Conservation (phyloP, 2,888 invertebrate species). For the Melikaiella ostensackeni region DNA sequence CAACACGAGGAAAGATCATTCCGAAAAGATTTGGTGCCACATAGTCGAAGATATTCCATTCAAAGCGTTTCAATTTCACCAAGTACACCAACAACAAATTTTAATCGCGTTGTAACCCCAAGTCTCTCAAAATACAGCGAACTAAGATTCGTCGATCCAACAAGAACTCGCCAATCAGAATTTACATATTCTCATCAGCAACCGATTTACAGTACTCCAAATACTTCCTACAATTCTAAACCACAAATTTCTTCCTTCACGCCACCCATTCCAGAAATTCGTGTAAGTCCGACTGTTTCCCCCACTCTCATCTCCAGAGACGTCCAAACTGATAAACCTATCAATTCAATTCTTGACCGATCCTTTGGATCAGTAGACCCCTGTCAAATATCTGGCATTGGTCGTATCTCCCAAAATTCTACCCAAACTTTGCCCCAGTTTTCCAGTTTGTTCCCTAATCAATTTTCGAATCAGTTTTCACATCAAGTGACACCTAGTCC, state of each 20-base stretch:
- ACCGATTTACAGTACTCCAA: constrained; percentile 10
- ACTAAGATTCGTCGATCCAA: constrained; percentile 7
- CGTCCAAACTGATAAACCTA: constrained; percentile 24
- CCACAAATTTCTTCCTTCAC: not conserved
- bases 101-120: constrained; percentile 27
- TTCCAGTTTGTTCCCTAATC: not conserved
- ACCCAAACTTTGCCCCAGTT: constrained; percentile 5
- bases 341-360: constrained; percentile 9
- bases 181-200: constrained; percentile 12
- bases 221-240: not conserved
- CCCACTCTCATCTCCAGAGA: constrained; percentile 15
- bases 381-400: constrained; percentile 15
- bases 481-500: constrained; percentile 8
- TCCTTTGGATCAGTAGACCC: constrained; percentile 4
- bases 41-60: not conserved
- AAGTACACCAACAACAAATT: constrained; percentile 31
- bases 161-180: not conserved
- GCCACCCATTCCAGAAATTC: constrained; percentile 11
- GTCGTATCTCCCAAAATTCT: not conserved
- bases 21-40: constrained; percentile 31
- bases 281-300: not conserved
- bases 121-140: constrained; percentile 25
- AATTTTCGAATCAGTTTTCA: not conserved
- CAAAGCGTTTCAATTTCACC: constrained; percentile 35
- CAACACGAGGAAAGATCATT: constrained; percentile 59